Evolutionary conservation across 2,888 invertebrate genomes (phyloP).

Genomic region (Hipparchia sbordonii): DNA sequence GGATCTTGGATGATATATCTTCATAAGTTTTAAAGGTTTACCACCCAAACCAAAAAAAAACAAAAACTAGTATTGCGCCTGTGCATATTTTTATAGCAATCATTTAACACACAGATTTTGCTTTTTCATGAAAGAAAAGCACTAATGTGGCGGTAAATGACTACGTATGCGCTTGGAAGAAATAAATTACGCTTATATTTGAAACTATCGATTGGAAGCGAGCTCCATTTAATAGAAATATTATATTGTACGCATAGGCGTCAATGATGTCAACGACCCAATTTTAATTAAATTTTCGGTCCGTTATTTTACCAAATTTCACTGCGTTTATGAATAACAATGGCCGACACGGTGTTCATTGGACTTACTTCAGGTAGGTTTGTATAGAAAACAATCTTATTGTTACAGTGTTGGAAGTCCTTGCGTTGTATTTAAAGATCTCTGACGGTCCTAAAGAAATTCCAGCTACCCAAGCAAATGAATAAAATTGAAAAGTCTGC

Average conservation of each 20-base stretch:
- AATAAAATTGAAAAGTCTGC: too few relatives aligned
- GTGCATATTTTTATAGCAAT: conserved; percentile 1
- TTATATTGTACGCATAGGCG: neutral
- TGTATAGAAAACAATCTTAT: neutral
- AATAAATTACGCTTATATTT: neutral
- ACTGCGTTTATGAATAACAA: too few relatives aligned
- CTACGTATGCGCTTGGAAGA: neutral
- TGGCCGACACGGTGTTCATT: too few relatives aligned
- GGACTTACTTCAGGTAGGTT: neutral
- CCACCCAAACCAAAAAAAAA: neutral
- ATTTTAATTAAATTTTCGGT: neutral
- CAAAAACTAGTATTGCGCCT: neutral
- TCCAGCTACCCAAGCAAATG: neutral
- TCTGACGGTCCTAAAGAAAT: neutral
- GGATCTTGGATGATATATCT: neutral
- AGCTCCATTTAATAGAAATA: neutral
- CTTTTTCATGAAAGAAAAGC: neutral
- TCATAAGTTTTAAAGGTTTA: neutral
- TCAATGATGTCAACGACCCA: neutral
- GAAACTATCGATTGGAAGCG: neutral
- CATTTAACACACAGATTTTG: conserved; percentile 5
- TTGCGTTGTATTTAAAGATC: neutral
- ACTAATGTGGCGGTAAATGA: too few relatives aligned
- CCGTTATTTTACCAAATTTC: neutral
- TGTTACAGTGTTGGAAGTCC: neutral